Conservation (phyloP, 2,113 vertebrate species). For the Eublepharis macularius region DNA sequence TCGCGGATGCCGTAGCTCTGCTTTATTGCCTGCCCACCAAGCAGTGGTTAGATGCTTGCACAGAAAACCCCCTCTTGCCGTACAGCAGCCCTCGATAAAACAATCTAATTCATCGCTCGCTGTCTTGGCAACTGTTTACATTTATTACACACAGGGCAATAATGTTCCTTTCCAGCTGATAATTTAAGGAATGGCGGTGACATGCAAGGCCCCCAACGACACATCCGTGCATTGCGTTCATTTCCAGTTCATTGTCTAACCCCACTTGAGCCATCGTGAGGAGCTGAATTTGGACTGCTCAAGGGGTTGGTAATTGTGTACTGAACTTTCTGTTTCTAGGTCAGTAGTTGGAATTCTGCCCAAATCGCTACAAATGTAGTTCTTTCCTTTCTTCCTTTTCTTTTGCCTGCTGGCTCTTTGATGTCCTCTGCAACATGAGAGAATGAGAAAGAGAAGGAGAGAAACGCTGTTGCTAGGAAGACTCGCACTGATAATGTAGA, state of each 20-base stretch:
- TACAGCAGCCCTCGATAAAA: constrained; percentile 35
- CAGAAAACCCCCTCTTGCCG: neutral
- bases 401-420: neutral
- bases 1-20: constrained; percentile 33
- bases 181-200: constrained; percentile 59
- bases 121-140: constrained; percentile 51
- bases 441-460: neutral
- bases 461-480: neutral
- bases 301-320: constrained; percentile 36
- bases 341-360: constrained; percentile 1
- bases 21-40: constrained; percentile 52
- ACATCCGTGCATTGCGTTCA: constrained; percentile 42
- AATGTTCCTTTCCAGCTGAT: constrained; percentile 50
- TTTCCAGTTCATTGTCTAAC: constrained; percentile 48
- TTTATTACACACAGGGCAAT: constrained; percentile 8
- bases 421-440: neutral
- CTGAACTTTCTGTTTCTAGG: constrained; percentile 33
- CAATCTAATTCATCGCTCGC: constrained; percentile 44
- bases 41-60: constrained; percentile 45
- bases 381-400: neutral
- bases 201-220: neutral
- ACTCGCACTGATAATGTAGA: no score
- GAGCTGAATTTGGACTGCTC: constrained; percentile 8
- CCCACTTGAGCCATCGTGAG: constrained; percentile 6
- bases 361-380: neutral